Evolutionary conservation across 2,797 vertebrate genomes (phyloP), one percentile per base, ranked within the genome.

Genomic region (Bradypus variegatus): DNA sequence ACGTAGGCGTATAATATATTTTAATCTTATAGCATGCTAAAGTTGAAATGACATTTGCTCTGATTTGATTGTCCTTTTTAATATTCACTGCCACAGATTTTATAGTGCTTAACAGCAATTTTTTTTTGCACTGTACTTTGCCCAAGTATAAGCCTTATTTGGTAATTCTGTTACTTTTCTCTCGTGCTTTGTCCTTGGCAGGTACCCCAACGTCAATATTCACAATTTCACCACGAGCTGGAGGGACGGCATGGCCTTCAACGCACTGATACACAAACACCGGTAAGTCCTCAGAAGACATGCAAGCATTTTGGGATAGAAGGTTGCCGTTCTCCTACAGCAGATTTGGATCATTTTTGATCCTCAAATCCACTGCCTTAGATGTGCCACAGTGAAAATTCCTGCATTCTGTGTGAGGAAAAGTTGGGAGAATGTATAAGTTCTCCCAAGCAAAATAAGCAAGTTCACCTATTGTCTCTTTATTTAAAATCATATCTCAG

Each of bases 231-330:
- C 97, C 62, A 99, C 98, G 1, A 99, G 98, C 97, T 99, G 98
- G 98, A 98, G 98, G 93, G 98, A 99, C 0, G 98, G 98, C 45
- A 99, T 99, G 98, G 98, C 98, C 31, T 99, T 99, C 98, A 99
- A 99, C 15, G 98, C 98, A 12, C 98, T 99, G 88, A 98, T 99
- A 96, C 98, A 99, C 97, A 99, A 99, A 96, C 99, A 99, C 98
- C 97, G 98, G 98, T 98, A 96, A 0, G 86, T 91, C 58, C 38
- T 72, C 18, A 27, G 60, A 3, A 25, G 3, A 25, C 0, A 27
- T 11, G 8, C 48, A 75, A 23, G 9, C 6, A 1, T 38, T 29
- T 31, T 2, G 21, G 29, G 55, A 2, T 72, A 50, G 27, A 36
- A 38, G 25, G 41, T 55, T 58, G 13, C 27, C 41, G 19, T 69